Evolutionary conservation across 2,888 invertebrate species (phyloP).

Genomic region (Margaritifera margaritifera): DNA sequence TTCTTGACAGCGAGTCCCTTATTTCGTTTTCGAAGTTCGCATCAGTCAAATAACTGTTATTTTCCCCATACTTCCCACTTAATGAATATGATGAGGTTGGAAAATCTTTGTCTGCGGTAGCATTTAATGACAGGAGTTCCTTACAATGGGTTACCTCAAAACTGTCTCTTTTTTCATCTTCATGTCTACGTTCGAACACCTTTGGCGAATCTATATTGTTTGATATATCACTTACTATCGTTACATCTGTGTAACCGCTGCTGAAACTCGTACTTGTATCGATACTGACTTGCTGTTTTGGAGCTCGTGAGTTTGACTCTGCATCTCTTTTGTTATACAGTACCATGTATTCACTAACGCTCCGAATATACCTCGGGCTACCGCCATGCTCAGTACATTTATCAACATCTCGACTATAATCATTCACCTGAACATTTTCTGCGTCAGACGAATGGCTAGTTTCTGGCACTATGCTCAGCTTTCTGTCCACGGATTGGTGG

Average conservation of each 20-base stretch:
- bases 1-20: too few relatives aligned
- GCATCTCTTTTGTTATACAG: conserved; percentile 3
- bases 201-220: conserved; percentile 20
- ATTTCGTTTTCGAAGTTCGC: conserved; percentile 10
- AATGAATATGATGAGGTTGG: too few relatives aligned
- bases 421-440: conserved; percentile 20
- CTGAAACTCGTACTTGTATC: conserved; percentile 31
- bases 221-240: conserved; percentile 25
- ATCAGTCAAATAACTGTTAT: conserved; percentile 7
- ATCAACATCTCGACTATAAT: conserved; percentile 15
- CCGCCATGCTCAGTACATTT: conserved; percentile 1
- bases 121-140: too few relatives aligned
- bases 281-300: conserved; percentile 15
- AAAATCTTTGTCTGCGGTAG: too few relatives aligned
- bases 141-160: too few relatives aligned
- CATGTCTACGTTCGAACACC: conserved; percentile 29
- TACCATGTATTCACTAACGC: conserved; percentile 33
- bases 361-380: conserved; percentile 27
- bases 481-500: conserved; percentile 14
- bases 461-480: conserved; percentile 20
- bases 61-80: too few relatives aligned
- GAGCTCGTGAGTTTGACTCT: conserved; percentile 5
- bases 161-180: conserved; percentile 5
- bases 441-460: conserved; percentile 21
- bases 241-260: conserved; percentile 20